Evolutionary conservation across 2,113 vertebrate species (phyloP).

Genomic region (Phrynosoma platyrhinos): DNA sequence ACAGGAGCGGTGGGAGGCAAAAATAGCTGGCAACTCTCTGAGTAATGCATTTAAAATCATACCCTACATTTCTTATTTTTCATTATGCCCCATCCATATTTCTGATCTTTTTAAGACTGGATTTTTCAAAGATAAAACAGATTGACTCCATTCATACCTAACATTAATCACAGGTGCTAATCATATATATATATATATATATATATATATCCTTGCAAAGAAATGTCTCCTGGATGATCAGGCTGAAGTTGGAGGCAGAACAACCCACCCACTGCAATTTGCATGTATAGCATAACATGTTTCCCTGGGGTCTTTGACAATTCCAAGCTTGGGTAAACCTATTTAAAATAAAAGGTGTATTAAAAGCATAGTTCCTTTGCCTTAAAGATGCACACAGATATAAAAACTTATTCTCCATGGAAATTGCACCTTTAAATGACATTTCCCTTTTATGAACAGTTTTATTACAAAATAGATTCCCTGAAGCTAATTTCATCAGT

Average conservation of each 20-base stretch:
- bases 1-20: not conserved
- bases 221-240: slow-evolving; percentile 41
- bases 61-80: not conserved
- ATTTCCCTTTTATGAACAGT: slow-evolving; percentile 73
- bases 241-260: not conserved
- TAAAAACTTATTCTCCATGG: slow-evolving; percentile 70
- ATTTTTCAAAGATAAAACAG: slow-evolving; percentile 42
- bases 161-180: slow-evolving; percentile 38
- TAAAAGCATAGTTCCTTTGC: not conserved
- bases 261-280: slow-evolving; percentile 6
- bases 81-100: slow-evolving; percentile 13
- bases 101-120: slow-evolving; percentile 34
- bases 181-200: not conserved
- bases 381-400: slow-evolving; percentile 60
- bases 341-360: slow-evolving; percentile 57
- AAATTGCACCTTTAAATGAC: slow-evolving; percentile 71
- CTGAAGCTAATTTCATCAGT: slow-evolving; percentile 63
- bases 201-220: slow-evolving; percentile 12
- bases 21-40: not conserved
- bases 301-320: slow-evolving; percentile 32
- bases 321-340: slow-evolving; percentile 45
- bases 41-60: not conserved
- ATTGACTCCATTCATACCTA: slow-evolving; percentile 38
- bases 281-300: slow-evolving; percentile 28
- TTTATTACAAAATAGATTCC: slow-evolving; percentile 76